Base-by-base conservation (phyloP, 2,797 vertebrate genomes). In the Lithobates pipiens region DNA sequence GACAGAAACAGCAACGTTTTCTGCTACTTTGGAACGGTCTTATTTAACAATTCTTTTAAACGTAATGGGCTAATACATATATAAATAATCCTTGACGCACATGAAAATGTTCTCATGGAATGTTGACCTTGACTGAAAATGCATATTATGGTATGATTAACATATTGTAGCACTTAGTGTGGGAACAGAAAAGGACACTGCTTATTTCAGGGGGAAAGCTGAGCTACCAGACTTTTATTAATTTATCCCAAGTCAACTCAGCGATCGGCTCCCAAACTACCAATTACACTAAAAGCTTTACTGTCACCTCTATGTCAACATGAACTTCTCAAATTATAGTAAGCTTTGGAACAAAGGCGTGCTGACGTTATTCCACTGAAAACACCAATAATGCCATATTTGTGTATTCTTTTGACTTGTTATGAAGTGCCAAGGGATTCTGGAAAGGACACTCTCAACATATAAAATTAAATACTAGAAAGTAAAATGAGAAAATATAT, bases 231-330 rank as follows among this genome's bases (percentile, higher is more conserved):
- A 81, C 68, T 25, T 63, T 61, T 81, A 73, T 72, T 81, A 61
- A 81, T 63, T 73, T 73, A 54, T 63, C 50, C 50, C 10, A 44
- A 68, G 65, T 70, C 77, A 70, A 54, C 67, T 80, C 15, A 15
- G 27, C 34, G 44, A 80, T 80, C 78, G 61, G 80, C 25, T 73
- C 54, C 54, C 70, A 82, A 82, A 73, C 70, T 73, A 73, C 70
- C 70, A 82, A 82, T 82, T 74, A 74, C 34, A 73, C 32, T 82
- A 82, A 74, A 82, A 82, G 70, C 70, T 82, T 73, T 73, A 73
- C 39, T 82, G 80, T 63, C 50, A 73, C 70, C 50, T 54, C 25
- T 65, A 65, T 82, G 80, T 73, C 80, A 82, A 36, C 39, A 74
- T 74, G 42, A 50, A 74, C 69, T 61, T 44, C 32, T 73, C 36